Evolutionary conservation across 2,888 invertebrate species (phyloP).

Genomic region (Tetrapedia diversipes): DNA sequence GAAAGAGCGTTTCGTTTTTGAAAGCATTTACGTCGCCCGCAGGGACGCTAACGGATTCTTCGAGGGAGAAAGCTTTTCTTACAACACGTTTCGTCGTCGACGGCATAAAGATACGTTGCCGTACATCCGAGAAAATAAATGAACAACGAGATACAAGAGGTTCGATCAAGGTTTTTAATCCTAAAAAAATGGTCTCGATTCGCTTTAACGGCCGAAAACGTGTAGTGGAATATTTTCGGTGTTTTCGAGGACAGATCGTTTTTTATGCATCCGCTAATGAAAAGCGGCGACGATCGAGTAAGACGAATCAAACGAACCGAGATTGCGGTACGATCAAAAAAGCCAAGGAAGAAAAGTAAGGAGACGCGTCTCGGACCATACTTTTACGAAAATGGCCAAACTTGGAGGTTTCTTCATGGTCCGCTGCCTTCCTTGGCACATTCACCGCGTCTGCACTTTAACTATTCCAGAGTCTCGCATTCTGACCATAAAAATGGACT

Average conservation of each 20-base stretch:
- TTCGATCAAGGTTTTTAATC: slow-evolving; percentile 3
- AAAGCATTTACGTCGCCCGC: background rate
- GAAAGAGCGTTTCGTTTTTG: background rate
- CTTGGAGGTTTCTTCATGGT: slow-evolving; percentile 43
- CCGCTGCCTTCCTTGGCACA: slow-evolving; percentile 54
- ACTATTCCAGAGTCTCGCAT: slow-evolving; percentile 40
- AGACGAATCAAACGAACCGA: background rate
- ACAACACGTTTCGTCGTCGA: slow-evolving; percentile 18
- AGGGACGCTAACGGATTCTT: background rate
- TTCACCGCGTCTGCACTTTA: slow-evolving; percentile 31
- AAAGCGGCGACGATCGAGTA: background rate
- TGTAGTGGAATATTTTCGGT: background rate
- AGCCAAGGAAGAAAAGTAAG: background rate
- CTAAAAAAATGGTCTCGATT: slow-evolving; percentile 1
- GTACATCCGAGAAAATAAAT: background rate
- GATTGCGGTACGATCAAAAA: background rate
- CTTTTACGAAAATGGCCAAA: slow-evolving; percentile 40
- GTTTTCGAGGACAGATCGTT: background rate
- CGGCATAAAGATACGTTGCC: background rate
- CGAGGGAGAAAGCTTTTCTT: background rate
- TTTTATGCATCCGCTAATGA: background rate
- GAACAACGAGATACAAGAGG: background rate
- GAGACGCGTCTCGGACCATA: slow-evolving; percentile 9
- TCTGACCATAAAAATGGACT: slow-evolving; percentile 21
- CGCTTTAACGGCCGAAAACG: slow-evolving; percentile 11